These are phyloP conservation scores for Aquatica leii DNA, from an alignment of 2,888 invertebrate species.

Conservation along the genomic window DNA sequence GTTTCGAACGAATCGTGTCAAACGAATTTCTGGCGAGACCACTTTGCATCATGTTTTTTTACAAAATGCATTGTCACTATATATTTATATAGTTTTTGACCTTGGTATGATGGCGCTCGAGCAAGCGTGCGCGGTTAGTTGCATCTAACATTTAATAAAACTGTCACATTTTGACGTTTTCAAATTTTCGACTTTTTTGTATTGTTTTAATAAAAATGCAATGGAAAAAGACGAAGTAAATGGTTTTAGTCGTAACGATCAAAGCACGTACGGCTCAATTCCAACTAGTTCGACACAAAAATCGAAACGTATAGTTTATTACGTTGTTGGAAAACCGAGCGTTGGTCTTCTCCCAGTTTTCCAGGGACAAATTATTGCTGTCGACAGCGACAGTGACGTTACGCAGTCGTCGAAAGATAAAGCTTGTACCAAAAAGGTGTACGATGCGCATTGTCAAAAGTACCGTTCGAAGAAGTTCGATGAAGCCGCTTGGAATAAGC, in stretches of 20 bases:
- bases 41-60: too few species aligned
- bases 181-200: too few species aligned
- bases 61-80: too few species aligned
- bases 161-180: too few species aligned
- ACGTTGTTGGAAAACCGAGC: constrained; percentile 78
- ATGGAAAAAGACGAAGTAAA: too few species aligned
- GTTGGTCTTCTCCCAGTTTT: constrained; percentile 75
- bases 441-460: constrained; percentile 75
- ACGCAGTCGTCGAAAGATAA: constrained; percentile 53
- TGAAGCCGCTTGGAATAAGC: constrained; percentile 82
- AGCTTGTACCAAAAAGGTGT: constrained; percentile 27
- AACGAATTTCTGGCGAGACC: constrained; percentile 10
- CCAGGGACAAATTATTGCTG: constrained; percentile 63
- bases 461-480: constrained; percentile 77
- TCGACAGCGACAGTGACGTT: constrained; percentile 46
- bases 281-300: neutral
- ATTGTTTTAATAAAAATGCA: too few species aligned
- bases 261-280: neutral
- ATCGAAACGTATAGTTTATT: constrained; percentile 70
- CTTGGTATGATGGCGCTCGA: too few species aligned
- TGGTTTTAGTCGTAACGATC: too few species aligned
- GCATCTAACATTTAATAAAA: too few species aligned
- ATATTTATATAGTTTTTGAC: too few species aligned
- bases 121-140: too few species aligned
- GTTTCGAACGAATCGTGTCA: constrained; percentile 41